Evolutionary conservation across 2,797 vertebrate genomes (phyloP).

Genomic region (Oreonectes daqikongensis): DNA sequence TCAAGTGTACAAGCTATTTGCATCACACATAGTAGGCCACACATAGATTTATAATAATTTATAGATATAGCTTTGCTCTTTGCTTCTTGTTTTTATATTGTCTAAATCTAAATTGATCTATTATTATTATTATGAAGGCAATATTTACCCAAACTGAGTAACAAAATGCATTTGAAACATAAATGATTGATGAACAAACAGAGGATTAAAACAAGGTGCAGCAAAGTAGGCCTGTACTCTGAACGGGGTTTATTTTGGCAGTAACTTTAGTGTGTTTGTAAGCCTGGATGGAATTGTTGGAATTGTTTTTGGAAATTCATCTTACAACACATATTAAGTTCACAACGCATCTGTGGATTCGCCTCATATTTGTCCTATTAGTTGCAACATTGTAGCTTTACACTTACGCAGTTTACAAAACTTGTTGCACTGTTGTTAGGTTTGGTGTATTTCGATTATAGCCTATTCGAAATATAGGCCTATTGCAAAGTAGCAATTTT

Average conservation of each 20-base stretch:
- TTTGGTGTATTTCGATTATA: too few species aligned
- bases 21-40: not conserved
- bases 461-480: too few species aligned
- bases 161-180: not conserved
- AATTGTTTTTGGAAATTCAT: too few species aligned
- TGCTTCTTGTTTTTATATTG: not conserved
- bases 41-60: not conserved
- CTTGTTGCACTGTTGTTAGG: not conserved
- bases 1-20: not conserved
- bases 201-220: not conserved
- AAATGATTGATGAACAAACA: not conserved
- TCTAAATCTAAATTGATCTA: not conserved
- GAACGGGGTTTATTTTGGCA: too few species aligned
- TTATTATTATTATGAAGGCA: not conserved
- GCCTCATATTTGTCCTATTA: not conserved
- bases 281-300: not conserved
- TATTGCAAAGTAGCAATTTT: not conserved
- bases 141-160: not conserved
- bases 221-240: too few species aligned
- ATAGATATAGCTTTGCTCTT: conserved; percentile 45
- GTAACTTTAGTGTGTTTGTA: too few species aligned
- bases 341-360: not conserved
- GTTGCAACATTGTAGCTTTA: not conserved
- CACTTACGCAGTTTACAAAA: not conserved
- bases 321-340: too few species aligned